Evolutionary conservation across 2,797 vertebrate species (phyloP).

Genomic region (Leontocebus nigricollis): DNA sequence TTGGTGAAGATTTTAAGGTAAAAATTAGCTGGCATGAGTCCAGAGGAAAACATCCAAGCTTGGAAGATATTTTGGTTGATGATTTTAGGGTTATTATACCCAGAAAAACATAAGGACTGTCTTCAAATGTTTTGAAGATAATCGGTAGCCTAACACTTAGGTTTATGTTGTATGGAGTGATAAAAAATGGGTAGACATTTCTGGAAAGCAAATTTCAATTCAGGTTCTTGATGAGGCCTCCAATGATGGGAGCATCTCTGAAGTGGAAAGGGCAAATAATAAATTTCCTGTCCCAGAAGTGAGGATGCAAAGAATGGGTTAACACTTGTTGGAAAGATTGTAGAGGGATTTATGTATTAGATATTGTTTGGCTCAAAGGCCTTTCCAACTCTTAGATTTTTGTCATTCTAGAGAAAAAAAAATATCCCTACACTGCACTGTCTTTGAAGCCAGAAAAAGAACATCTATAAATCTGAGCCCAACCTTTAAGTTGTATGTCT

Average conservation of each 20-base stretch:
- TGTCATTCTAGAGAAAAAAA: background rate
- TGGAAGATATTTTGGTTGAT: background rate
- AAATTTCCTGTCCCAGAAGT: background rate
- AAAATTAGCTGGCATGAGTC: background rate
- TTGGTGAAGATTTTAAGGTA: background rate
- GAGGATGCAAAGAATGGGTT: background rate
- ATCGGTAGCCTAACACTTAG: background rate
- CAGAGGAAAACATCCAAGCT: background rate
- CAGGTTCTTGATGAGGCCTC: background rate
- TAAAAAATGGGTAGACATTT: background rate
- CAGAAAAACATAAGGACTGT: background rate
- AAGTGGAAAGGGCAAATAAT: background rate
- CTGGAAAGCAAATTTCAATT: conserved; percentile 10
- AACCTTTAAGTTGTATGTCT: background rate
- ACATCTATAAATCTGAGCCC: background rate
- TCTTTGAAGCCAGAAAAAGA: conserved; percentile 13
- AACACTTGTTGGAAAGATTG: background rate
- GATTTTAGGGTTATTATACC: background rate
- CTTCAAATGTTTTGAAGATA: background rate
- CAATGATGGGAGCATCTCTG: background rate
- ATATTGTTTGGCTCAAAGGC: background rate
- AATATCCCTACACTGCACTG: background rate
- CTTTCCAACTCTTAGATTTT: background rate
- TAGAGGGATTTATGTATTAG: background rate
- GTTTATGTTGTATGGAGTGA: background rate